Base-by-base conservation (phyloP, 2,888 invertebrate genomes). In the Ectropis crepuscularia region DNA sequence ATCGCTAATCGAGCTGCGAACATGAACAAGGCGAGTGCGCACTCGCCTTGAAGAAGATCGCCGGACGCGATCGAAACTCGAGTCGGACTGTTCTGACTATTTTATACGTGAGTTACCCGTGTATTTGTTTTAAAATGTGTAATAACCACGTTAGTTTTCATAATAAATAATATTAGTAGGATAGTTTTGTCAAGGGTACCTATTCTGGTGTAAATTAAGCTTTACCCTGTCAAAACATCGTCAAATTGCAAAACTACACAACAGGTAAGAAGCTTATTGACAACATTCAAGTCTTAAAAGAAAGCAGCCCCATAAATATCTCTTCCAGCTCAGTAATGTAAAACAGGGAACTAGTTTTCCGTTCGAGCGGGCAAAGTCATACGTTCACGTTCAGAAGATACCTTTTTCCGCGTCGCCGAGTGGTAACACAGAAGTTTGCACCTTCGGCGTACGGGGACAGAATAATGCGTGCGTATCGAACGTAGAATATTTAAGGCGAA, bases 401-500 rank as follows among this genome's bases (percentile, higher is more conserved):
- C 55, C 55, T 47, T 55, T 54, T 55, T 55, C 55, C 55, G 41
- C 46, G 39, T 47, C 55, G 16, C 47, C 55, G 55, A 28, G 46
- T 55, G 55, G 55, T 46, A 55, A 55, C 55, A 28, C 39, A 55
- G 55, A 55, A 55, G 39, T 55, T 55, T 55, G 55, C 55, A 55
- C 55, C 47, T 47, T 46, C 28, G 10, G 37, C 11, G 55, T 9
- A 55, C 55, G 55, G 47, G 47, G 10, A 7, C 28, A 39, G 55
- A 55, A 55, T 55, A 55, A 39, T 55, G 41, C 39, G 47, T 47
- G 47, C 10, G 53, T 28, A 9, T 12, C 6, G 12, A 47, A 6
- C 45, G 5, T 2, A n/a, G 47, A 55, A 39, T 7, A 47, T 47
- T 36, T 9, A 41, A 37, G 10, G 6, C 7, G 9, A 7, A 38